These are phyloP conservation scores for Pterostichus madidus DNA, from an alignment of 2,888 invertebrate species.

Conservation along the genomic window DNA sequence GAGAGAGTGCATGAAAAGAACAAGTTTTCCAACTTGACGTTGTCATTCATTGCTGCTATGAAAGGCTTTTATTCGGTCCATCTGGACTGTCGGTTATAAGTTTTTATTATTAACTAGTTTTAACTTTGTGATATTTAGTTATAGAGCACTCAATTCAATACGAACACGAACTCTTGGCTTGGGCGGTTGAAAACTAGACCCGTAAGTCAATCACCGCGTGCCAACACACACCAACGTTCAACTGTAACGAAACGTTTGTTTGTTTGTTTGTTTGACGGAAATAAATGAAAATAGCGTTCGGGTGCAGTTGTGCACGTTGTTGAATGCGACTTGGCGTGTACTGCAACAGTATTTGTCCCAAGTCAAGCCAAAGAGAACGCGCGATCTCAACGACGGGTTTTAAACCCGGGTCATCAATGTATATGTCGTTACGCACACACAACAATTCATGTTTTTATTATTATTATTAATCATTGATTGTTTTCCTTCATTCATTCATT, in stretches of 20 bases:
- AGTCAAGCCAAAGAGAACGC: constrained; percentile 50
- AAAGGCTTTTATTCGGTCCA: background rate
- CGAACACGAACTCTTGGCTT: constrained; percentile 37
- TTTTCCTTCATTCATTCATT: background rate
- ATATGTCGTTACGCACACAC: constrained; percentile 58
- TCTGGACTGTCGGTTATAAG: too few relatives aligned
- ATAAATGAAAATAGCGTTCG: background rate
- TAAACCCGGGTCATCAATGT: constrained; percentile 13
- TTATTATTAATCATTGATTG: constrained; percentile 23
- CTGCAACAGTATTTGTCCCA: constrained; percentile 35
- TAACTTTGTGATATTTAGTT: constrained; percentile 66
- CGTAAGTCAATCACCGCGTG: constrained; percentile 7
- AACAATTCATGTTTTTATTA: constrained; percentile 16
- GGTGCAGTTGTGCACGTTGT: too few relatives aligned
- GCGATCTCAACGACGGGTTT: constrained; percentile 32
- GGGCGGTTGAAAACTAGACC: constrained; percentile 32
- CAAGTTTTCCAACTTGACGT: constrained; percentile 5
- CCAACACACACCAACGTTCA: background rate
- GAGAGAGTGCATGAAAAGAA: background rate
- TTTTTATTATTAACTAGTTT: constrained; percentile 59
- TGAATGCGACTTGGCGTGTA: background rate
- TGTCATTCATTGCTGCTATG: constrained; percentile 27
- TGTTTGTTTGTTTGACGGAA: constrained; percentile 7
- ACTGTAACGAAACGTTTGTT: background rate
- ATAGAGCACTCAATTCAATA: constrained; percentile 60